phyloP scores from a whole-genome alignment of 2,888 invertebrate species.

The Ephialtes manifestator region DNA sequence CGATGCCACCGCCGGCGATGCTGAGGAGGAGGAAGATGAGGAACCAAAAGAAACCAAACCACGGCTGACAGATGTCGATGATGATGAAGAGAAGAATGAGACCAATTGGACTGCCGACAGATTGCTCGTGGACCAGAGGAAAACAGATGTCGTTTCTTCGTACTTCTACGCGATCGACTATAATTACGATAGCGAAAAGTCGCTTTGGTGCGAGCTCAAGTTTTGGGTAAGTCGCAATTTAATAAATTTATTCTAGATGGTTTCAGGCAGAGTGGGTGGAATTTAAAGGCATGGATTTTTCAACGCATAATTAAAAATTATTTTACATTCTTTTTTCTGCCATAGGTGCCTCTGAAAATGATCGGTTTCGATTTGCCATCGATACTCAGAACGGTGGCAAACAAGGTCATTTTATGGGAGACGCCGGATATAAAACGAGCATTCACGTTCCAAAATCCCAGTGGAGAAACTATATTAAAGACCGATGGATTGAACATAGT shows the following conservation, averaged over 20 bases:
- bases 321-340: slow-evolving; percentile 71
- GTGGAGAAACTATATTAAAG: slow-evolving; percentile 90
- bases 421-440: slow-evolving; percentile 94
- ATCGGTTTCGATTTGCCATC: slow-evolving; percentile 92
- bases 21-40: slow-evolving; percentile 76
- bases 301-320: too few relatives aligned
- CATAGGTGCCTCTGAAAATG: slow-evolving; percentile 88
- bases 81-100: slow-evolving; percentile 70
- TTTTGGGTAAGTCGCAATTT: slow-evolving; percentile 88
- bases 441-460: slow-evolving; percentile 91
- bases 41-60: slow-evolving; percentile 35
- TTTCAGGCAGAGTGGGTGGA: too few relatives aligned
- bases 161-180: slow-evolving; percentile 89
- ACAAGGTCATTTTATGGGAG: slow-evolving; percentile 92
- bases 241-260: too few relatives aligned
- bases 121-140: slow-evolving; percentile 75
- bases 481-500: slow-evolving; percentile 98
- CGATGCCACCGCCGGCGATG: slow-evolving; percentile 83
- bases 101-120: slow-evolving; percentile 66
- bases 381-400: slow-evolving; percentile 90
- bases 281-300: too few relatives aligned
- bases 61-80: slow-evolving; percentile 42
- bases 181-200: slow-evolving; percentile 91
- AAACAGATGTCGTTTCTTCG: slow-evolving; percentile 84
- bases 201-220: slow-evolving; percentile 94